Evolutionary conservation across 1,140 invertebrate species (phyloP), one percentile per base, ranked within the genome.

Genomic region (Phenacoccus solenopsis): DNA sequence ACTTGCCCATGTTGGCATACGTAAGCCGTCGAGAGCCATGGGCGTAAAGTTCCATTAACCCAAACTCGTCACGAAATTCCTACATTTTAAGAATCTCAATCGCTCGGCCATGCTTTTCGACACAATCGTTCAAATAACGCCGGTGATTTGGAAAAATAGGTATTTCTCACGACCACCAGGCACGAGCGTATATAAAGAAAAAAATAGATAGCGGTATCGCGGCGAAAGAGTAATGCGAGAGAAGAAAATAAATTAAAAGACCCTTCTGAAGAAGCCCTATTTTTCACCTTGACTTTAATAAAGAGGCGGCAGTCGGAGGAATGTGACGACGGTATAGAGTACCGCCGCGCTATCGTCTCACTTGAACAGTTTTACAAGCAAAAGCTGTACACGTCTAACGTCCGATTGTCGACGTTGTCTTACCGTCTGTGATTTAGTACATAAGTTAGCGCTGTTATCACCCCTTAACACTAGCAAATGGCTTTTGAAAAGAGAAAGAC

Each of bases 251-350:
- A 49, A 49, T 49, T 49, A 49, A 49, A 49, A 49, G 38, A 49
- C 38, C 38, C 38, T n/a, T 49, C 20, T n/a, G 38, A 49, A 49
- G 38, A 49, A 49, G 38, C 38, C 38, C 38, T 49, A 49, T 49
- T 49, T 49, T 49, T 49, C 38, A 49, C 38, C 38, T 49, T n/a
- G 38, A 49, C 38, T 49, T 49, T 49, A 49, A 49, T 49, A 49
- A 49, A 49, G 38, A 49, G 38, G 12, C n/a, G n/a, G n/a, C 38
- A 49, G 38, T 49, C 38, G 2, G 38, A 49, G 16, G 38, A 32
- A 32, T 32, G 38, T n/a, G 16, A 49, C 4, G n/a, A n/a, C n/a
- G n/a, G n/a, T n/a, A n/a, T n/a, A n/a, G n/a, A n/a, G n/a, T n/a
- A n/a, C n/a, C n/a, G 38, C 38, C 13, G 38, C 38, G 38, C 12